Conservation (phyloP, 2,888 invertebrate species). For the Bugulina stolonifera region DNA sequence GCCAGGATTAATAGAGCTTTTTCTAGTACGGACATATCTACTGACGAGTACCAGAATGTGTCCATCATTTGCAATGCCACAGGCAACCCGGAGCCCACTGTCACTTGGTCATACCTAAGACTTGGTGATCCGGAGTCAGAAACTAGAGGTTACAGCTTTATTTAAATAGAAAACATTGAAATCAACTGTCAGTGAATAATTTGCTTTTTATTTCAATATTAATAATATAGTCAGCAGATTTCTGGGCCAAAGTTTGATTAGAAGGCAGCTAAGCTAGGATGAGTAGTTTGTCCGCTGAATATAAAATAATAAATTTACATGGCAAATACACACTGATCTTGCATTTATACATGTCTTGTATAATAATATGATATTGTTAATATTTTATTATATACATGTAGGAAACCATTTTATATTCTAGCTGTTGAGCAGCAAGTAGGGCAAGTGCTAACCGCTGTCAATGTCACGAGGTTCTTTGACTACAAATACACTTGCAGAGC, state of each 20-base stretch:
- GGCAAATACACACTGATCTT: too few species aligned
- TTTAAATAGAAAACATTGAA: background rate
- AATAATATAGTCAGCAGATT: too few species aligned
- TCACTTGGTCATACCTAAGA: background rate
- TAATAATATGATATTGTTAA: too few species aligned
- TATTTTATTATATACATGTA: too few species aligned
- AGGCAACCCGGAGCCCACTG: background rate
- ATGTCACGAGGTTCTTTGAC: background rate
- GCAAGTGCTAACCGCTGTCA: background rate
- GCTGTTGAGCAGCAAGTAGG: background rate
- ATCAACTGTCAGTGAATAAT: too few species aligned
- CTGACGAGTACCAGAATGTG: conserved; percentile 6
- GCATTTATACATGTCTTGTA: too few species aligned
- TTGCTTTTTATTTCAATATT: too few species aligned
- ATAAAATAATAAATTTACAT: too few species aligned
- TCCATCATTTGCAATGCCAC: conserved; percentile 7
- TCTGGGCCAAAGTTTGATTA: too few species aligned
- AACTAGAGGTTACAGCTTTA: background rate
- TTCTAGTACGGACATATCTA: background rate
- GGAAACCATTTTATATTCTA: too few species aligned
- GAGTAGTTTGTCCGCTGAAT: too few species aligned
- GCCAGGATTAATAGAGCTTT: background rate
- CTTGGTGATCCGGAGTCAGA: background rate
- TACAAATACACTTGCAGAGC: conserved; percentile 9
- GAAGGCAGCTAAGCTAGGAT: too few species aligned